Evolutionary conservation across 2,888 invertebrate genomes (phyloP).

Genomic region (Asteroscopus sphinx): DNA sequence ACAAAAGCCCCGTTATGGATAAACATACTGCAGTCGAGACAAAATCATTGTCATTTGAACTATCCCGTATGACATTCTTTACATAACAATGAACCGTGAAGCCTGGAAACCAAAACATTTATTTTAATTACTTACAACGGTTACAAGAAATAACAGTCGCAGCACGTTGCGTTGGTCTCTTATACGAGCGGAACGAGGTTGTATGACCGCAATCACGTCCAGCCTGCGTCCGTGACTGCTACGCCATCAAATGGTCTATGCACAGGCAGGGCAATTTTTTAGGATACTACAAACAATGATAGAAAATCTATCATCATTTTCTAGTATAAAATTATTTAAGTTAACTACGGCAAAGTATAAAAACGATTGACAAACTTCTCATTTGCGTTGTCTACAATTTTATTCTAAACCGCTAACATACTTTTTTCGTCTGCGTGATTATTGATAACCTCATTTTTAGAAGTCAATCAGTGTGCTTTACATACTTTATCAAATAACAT

Average conservation of each 20-base stretch:
- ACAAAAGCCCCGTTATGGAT: no score
- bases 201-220: constrained; percentile 73
- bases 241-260: constrained; percentile 41
- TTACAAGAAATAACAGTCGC: constrained; percentile 62
- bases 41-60: constrained; percentile 6
- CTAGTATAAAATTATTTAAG: no score
- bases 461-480: no score
- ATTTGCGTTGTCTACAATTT: no score
- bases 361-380: no score
- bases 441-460: no score
- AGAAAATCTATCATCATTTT: no score
- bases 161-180: constrained; percentile 52
- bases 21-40: no score
- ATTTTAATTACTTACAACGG: constrained; percentile 51
- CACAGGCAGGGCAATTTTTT: constrained; percentile 23
- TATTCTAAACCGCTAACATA: no score
- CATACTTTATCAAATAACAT: no score
- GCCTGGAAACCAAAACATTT: constrained; percentile 47
- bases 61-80: constrained; percentile 36
- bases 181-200: constrained; percentile 62
- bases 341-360: no score
- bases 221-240: constrained; percentile 64
- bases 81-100: constrained; percentile 39
- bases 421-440: no score
- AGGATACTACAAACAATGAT: neutral